A percentile compares a stretch with the other conserved stretches of the same genome.
Evolutionary conservation across 2,888 invertebrate species (phyloP).

Genomic region (Trypoxylon attenuatum): DNA sequence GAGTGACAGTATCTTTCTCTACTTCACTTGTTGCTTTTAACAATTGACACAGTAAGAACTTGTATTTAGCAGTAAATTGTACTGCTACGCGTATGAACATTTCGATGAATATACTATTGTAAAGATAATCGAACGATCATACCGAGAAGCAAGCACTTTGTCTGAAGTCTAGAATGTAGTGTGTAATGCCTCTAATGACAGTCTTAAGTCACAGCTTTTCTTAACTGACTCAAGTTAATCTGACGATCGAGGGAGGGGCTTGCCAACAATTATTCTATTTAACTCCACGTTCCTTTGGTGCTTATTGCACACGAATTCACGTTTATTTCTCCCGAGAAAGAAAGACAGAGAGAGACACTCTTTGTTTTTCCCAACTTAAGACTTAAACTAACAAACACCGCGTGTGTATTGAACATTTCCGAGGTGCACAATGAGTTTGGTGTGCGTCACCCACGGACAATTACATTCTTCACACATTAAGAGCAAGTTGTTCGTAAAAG

Average conservation of each 20-base stretch:
- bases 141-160: background rate
- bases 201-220: slow-evolving; percentile 17
- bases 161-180: background rate
- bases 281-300: background rate
- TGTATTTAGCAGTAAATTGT: no score
- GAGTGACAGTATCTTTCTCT: background rate
- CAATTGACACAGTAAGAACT: background rate
- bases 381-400: slow-evolving; percentile 14
- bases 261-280: no score
- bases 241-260: slow-evolving; percentile 7
- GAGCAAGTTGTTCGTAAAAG: slow-evolving; percentile 14
- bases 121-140: no score
- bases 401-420: background rate
- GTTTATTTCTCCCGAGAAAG: background rate
- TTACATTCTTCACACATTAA: background rate
- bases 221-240: slow-evolving; percentile 22
- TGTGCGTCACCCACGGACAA: background rate
- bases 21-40: no score
- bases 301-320: no score
- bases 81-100: no score
- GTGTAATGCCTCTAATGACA: slow-evolving; percentile 10
- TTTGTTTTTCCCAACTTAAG: slow-evolving; percentile 20
- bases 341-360: no score
- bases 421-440: background rate
- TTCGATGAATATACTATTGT: no score